Evolutionary conservation across 2,888 invertebrate genomes (phyloP), one percentile per base, ranked within the genome.

Genomic region (Leptinotarsa rubiginosa): DNA sequence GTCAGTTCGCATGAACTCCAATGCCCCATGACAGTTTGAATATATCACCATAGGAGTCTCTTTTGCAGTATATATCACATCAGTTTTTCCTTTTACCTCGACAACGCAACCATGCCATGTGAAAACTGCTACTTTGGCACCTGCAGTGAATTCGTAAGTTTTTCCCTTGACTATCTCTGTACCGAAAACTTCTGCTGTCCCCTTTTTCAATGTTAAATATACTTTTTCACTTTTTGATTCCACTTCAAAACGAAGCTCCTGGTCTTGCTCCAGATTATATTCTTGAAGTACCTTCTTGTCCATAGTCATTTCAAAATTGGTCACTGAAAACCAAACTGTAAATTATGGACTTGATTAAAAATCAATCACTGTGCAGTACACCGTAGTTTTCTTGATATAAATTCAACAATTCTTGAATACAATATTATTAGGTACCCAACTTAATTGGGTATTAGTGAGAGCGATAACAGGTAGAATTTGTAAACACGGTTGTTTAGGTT

Each of bases 1-100:
- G 47, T 93, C 92, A 56, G 92, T 91, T 77, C 99, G 90, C 88
- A 97, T 92, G 82, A 96, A 94, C 86, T 99, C 99, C 78, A 99
- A 89, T 0, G 97, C 97, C 13, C 96, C 96, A 87, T 99, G 99
- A 20, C 96, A 96, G 87, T 99, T 99, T 3, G 98, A 89, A 87
- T 99, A 99, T 79, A 97, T 93, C 81, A 93, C 93, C 97, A 98
- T 98, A 0, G 98, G 98, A 0, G 99, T 99, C 86, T 98, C 97
- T 86, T 96, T 97, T 0, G 98, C 96, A 0, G 97, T 92, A 86
- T 99, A 99, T 79, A 95, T 96, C 41, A 97, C 97, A 87, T 98
- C 98, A 1, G 97, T 95, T 86, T 93, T 93, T 1, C 98, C 99
- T 75, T 92, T 90, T 15, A 98, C 87, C 87, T 96, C 95, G 0